Percentiles rank a stretch among this genome's conserved stretches.
Conservation (phyloP, 2,113 vertebrate genomes). For the Platysteira castanea region DNA sequence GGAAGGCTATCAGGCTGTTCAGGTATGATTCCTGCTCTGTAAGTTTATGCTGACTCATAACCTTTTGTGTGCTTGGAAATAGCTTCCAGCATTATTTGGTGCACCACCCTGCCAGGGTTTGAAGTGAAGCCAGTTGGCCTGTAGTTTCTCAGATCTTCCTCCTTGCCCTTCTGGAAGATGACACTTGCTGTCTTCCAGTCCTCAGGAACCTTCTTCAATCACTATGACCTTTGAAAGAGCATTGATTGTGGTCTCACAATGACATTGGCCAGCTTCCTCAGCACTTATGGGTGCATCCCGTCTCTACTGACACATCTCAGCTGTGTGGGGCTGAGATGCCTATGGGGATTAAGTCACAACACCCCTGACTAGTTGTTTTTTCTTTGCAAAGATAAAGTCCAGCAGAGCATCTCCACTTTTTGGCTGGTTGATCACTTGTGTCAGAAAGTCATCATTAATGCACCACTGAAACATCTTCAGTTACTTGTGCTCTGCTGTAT, state of each 20-base stretch:
- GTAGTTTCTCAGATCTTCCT: background rate
- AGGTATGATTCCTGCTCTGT: background rate
- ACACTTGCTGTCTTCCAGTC: background rate
- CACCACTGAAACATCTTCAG: background rate
- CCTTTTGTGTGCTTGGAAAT: background rate
- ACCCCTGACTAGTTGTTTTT: background rate
- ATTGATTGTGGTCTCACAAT: background rate
- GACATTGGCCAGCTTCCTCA: background rate
- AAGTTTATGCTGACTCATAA: background rate
- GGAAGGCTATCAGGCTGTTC: background rate
- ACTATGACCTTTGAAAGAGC: background rate
- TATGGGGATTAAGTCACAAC: background rate
- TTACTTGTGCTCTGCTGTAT: background rate
- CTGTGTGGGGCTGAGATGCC: background rate
- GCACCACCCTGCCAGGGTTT: background rate
- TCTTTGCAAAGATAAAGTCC: background rate
- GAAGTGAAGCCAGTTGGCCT: background rate
- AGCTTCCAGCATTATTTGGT: background rate
- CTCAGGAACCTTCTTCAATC: background rate
- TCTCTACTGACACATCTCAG: background rate
- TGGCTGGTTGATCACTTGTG: background rate
- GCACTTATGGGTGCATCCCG: background rate
- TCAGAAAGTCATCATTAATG: background rate
- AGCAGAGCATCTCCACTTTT: background rate
- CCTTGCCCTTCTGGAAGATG: background rate